Evolutionary conservation across 2,888 invertebrate genomes (phyloP), one percentile per base, ranked within the genome.

Genomic region (Dicranocentrus wangi): DNA sequence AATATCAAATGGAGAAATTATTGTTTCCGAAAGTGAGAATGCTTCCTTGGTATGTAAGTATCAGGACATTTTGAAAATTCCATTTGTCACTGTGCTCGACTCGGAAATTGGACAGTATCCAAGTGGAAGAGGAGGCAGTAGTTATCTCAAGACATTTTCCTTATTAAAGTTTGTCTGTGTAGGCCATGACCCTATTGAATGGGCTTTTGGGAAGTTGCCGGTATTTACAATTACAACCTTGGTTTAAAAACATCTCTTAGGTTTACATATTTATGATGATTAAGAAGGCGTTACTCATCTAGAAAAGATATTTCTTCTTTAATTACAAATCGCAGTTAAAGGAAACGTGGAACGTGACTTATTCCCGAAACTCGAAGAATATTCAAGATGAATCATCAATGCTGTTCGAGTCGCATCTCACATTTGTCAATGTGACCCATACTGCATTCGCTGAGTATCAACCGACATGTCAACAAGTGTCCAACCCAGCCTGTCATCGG

Each of bases 321-420:
- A n/a, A n/a, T n/a, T n/a, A n/a, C n/a, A n/a, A n/a, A n/a, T n/a
- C n/a, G n/a, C n/a, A 43, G 43, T n/a, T 43, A 1, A 51, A 51
- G n/a, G 60, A 60, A 19, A 25, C 19, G 15, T 71, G 71, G 71
- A 71, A 71, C 17, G 71, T 58, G 13, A 58, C 17, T 17, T 58
- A 71, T 17, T 8, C 28, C 17, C 55, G 71, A n/a, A 15, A 39
- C 1, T 32, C 28, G 23, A 39, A 32, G n/a, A 42, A 60, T 32
- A 32, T 71, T 3, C 39, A 32, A 27, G 69, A 69, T n/a, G 25
- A 21, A 7, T 27, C 55, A 0, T 25, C 19, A 8, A 19, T 39
- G 10, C 13, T 8, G 15, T 71, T 28, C 15, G 28, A 42, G 28
- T 27, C 71, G 1, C 8, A 15, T 1, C 23, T 71, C 0, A 71